Conservation (phyloP, 2,113 vertebrate species). For the Rhinolophus sinicus region DNA sequence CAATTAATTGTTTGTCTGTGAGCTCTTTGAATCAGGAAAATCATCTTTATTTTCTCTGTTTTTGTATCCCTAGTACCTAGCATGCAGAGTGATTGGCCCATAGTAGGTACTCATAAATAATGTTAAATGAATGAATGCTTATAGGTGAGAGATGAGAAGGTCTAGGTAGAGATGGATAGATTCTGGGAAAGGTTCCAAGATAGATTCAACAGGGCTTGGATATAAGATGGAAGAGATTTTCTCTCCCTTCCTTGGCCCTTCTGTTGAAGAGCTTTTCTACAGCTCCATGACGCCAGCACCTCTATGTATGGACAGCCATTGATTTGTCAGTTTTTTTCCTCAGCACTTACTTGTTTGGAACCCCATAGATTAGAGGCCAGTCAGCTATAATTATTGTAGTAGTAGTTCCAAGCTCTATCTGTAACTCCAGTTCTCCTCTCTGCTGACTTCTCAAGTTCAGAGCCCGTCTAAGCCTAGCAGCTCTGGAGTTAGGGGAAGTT, state of each 20-base stretch:
- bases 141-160: neutral
- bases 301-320: neutral
- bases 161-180: constrained; percentile 5
- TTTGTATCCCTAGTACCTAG: neutral
- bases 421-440: neutral
- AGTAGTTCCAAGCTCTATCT: neutral
- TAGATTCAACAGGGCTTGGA: neutral
- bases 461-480: neutral
- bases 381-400: neutral
- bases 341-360: neutral
- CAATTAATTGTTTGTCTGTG: neutral
- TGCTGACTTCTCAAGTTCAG: neutral
- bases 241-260: neutral
- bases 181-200: neutral
- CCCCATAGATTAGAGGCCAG: neutral
- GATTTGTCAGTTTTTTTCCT: neutral
- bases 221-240: constrained; percentile 16
- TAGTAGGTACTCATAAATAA: neutral
- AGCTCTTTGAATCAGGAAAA: neutral
- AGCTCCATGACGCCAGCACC: neutral
- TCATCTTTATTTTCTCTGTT: constrained; percentile 1
- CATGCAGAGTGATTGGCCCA: neutral
- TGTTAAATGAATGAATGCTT: constrained; percentile 7
- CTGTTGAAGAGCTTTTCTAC: constrained; percentile 16
- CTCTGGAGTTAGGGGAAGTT: neutral